Evolutionary conservation across 2,113 vertebrate genomes (phyloP), one percentile per base, ranked within the genome.

Genomic region (Larimichthys polyactis): DNA sequence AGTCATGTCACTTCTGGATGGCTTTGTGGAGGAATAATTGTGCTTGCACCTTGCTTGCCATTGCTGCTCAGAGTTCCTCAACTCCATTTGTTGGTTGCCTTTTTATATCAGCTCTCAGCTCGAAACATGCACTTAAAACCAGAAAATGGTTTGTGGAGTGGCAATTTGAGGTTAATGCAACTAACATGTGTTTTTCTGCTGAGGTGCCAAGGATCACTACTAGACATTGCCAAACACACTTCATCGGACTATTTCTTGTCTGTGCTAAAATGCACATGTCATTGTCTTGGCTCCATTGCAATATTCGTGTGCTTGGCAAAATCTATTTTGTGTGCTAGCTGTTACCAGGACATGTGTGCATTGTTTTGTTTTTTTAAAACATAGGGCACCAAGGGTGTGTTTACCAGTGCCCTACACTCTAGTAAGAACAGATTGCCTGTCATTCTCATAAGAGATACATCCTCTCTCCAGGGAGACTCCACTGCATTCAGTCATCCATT

Each of bases 401-500:
- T n/a, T 8, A 54, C 51, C 9, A n/a, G 51, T 54, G 43, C 40
- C 29, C 5, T 6, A 32, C 55, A 66, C 55, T 22, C 40, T 52
- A 43, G 58, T 68, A 46, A 48, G 24, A 81, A 81, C 48, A 86
- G 63, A 78, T 66, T 72, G 72, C 52, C 40, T 87, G 67, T 69
- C 67, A 79, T 76, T 74, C 72, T 66, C 22, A 79, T 36, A 71
- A 73, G 12, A 71, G 40, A 71, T 54, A 54, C 22, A 81, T 73
- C 60, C 51, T 64, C 29, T 87, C 78, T 82, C 58, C 64, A 48
- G 73, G 76, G 69, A 84, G 63, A 27, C 43, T 66, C 65, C 43
- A n/a, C 4, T 29, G 36, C 75, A 65, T 74, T 48, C 64, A 81
- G 12, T n/a, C 43, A 87, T 89, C 69, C 74, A 81, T 85, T 60